A percentile compares a stretch with the other conserved stretches of the same genome.
phyloP scores from a whole-genome alignment of 2,113 vertebrate genomes.

The Malurus elegans region DNA sequence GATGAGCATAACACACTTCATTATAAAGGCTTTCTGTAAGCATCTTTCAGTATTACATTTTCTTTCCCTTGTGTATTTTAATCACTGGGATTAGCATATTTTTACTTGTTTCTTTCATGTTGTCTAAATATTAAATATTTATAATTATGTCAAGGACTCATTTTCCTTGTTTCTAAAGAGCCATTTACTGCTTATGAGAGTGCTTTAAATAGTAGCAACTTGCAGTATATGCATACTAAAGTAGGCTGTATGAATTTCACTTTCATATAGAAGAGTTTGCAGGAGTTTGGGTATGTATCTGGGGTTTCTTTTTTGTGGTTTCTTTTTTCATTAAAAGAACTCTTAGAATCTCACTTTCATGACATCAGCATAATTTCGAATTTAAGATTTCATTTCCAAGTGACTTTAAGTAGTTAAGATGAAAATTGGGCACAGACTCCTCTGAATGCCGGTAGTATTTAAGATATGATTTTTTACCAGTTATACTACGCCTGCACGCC shows the following conservation, averaged over 20 bases:
- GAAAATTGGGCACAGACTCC: background rate
- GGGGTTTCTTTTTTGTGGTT: background rate
- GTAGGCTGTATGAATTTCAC: background rate
- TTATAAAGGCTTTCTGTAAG: background rate
- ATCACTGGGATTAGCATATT: background rate
- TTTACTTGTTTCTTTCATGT: background rate
- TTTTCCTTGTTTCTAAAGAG: background rate
- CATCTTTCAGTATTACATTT: background rate
- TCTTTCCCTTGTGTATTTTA: background rate
- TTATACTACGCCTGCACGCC: fast-evolving
- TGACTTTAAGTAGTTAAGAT: fast-evolving
- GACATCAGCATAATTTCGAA: background rate
- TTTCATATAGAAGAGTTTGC: background rate
- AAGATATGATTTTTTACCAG: background rate
- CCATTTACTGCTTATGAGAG: background rate
- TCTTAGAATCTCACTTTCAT: background rate
- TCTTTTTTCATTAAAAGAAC: background rate
- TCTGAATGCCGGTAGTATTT: fast-evolving
- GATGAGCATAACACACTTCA: background rate
- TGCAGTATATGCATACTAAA: background rate
- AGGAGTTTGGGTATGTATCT: fast-evolving
- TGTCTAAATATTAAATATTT: background rate
- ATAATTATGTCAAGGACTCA: background rate
- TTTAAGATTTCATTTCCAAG: background rate
- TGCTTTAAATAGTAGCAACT: background rate